A percentile compares a stretch with the other conserved stretches of the same genome.
Evolutionary conservation across 2,797 vertebrate genomes (phyloP).

Genomic region (Myripristis jacobus): DNA sequence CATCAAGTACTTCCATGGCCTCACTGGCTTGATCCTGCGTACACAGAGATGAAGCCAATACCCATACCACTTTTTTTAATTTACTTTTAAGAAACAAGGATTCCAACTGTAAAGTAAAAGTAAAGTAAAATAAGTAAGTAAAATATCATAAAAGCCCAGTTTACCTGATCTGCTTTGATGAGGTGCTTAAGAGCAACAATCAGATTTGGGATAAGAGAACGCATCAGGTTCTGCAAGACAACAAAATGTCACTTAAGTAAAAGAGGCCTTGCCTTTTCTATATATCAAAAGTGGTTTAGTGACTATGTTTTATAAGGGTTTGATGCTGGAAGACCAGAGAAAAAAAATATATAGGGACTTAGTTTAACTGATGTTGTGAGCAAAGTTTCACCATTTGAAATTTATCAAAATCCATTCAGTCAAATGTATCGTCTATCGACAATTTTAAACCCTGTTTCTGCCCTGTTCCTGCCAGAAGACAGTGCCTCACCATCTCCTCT

Average conservation of each 20-base stretch:
- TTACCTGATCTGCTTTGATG: slow-evolving; percentile 88
- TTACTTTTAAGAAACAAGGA: neutral
- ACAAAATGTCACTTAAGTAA: neutral
- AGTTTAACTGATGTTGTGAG: no score
- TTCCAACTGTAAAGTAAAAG: neutral
- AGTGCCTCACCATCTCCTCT: slow-evolving; percentile 86
- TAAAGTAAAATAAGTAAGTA: neutral
- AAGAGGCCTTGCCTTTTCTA: neutral
- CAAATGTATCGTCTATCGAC: neutral
- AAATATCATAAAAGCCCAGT: neutral
- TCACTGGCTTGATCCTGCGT: slow-evolving; percentile 88
- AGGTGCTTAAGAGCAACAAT: slow-evolving; percentile 85
- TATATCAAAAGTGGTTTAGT: neutral
- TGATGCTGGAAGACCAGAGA: neutral
- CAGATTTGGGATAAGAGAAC: slow-evolving; percentile 86
- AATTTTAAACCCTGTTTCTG: neutral
- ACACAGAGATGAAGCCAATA: slow-evolving; percentile 27
- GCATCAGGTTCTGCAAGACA: slow-evolving; percentile 84
- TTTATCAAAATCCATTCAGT: no score
- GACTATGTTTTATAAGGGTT: neutral
- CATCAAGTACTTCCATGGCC: slow-evolving; percentile 91
- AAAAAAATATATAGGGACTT: neutral
- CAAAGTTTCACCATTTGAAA: no score
- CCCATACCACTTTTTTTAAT: neutral
- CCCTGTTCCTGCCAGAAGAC: neutral